Percentiles rank a stretch among this genome's conserved stretches.
Evolutionary conservation across 2,797 vertebrate genomes (phyloP).

Genomic region (Eurystomus glaucurus): DNA sequence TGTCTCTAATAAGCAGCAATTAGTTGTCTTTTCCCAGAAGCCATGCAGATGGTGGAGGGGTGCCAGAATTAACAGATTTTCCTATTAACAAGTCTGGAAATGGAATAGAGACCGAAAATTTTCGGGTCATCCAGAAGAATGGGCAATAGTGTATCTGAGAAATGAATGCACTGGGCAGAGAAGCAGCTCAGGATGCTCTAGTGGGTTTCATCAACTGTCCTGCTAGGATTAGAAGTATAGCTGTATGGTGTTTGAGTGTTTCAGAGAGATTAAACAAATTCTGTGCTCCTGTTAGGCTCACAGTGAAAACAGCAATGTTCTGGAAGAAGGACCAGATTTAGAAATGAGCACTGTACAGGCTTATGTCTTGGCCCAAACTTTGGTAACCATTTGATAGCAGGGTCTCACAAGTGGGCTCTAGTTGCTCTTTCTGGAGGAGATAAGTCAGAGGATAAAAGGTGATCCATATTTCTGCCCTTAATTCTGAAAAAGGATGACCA

Average conservation of each 20-base stretch:
- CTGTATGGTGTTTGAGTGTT: not conserved
- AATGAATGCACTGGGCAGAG: not conserved
- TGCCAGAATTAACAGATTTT: not conserved
- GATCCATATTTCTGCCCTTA: not conserved
- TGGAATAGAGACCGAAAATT: not conserved
- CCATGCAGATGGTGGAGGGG: not conserved
- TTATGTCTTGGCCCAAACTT: not conserved
- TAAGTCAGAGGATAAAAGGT: not conserved
- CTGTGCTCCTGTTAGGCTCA: not conserved
- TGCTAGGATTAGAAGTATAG: not conserved
- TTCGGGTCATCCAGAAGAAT: not conserved
- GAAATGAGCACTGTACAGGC: not conserved
- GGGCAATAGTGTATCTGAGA: not conserved
- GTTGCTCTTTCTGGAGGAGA: not conserved
- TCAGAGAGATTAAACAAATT: not conserved
- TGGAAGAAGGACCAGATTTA: not conserved
- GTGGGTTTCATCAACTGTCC: not conserved
- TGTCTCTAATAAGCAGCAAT: not conserved
- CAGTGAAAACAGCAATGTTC: not conserved
- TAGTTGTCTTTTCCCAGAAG: slow-evolving; percentile 8
- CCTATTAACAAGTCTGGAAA: not conserved
- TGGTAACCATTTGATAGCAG: not conserved
- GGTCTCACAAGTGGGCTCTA: not conserved
- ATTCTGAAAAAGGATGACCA: not conserved
- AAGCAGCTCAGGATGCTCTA: not conserved